Evolutionary conservation across 1,140 invertebrate species (phyloP), one percentile per base, ranked within the genome.

Genomic region (Orchesella cincta): DNA sequence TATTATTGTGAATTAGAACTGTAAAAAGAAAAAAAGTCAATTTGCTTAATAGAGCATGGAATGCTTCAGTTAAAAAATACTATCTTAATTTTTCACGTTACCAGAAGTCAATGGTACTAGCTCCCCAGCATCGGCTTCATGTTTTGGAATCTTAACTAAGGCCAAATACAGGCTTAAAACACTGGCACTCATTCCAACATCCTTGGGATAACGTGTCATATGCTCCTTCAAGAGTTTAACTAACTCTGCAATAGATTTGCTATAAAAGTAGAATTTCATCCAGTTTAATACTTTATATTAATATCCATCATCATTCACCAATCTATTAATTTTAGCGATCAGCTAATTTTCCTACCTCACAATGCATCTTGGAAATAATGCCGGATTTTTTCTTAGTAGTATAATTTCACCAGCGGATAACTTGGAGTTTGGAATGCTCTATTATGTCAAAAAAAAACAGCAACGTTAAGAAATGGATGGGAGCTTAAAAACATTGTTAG

Each of bases 1-100:
- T 96, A 85, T 97, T 97, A 86, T 97, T 98, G 85, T 96, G 92
- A 82, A 95, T 94, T 26, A 97, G 82, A n/a, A 93, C 95, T 92
- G 88, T 77, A 84, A 78, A 78, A 76, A 81, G 77, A 73, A 73
- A 78, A 80, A n/a, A n/a, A n/a, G n/a, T n/a, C n/a, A n/a, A n/a
- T n/a, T n/a, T n/a, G n/a, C n/a, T n/a, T n/a, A n/a, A n/a, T n/a
- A n/a, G n/a, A n/a, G n/a, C n/a, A n/a, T n/a, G n/a, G n/a, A n/a
- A n/a, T n/a, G n/a, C n/a, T n/a, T n/a, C n/a, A n/a, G n/a, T n/a
- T n/a, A n/a, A n/a, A 5, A 46, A 46, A 46, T 46, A 46, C 39
- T 8, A 46, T 5, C 39, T 46, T 8, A 8, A 8, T 8, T 8
- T 46, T 5, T 18, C 39, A 46, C 5, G 18, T 46, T 46, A 81